These are phyloP conservation scores for Alethe diademata DNA, from an alignment of 2,113 vertebrate genomes.

Conservation along the genomic window DNA sequence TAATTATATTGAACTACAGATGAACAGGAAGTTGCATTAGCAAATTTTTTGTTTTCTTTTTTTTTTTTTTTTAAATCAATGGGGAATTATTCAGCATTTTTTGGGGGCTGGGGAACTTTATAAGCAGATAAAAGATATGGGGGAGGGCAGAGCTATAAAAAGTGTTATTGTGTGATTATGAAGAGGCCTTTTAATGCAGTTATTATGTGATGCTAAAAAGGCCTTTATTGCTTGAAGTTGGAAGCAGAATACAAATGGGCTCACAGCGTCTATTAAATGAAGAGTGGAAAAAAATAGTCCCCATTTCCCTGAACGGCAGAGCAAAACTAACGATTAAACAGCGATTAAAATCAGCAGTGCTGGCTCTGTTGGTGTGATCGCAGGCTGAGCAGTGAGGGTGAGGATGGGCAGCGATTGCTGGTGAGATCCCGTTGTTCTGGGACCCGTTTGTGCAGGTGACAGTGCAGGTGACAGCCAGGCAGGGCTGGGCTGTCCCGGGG, in stretches of 20 bases:
- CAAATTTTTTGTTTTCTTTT: neutral
- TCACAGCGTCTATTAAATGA: slow-evolving; percentile 38
- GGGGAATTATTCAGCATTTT: slow-evolving; percentile 53
- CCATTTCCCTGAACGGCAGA: neutral
- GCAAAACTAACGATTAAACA: slow-evolving; percentile 29
- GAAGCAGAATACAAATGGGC: slow-evolving; percentile 57
- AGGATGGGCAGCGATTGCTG: neutral
- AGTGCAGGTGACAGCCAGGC: neutral
- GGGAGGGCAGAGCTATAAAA: slow-evolving; percentile 56
- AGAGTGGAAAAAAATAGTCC: slow-evolving; percentile 29
- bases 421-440: neutral
- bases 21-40: slow-evolving; percentile 56
- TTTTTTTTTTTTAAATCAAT: slow-evolving; percentile 52
- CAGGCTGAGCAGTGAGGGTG: neutral
- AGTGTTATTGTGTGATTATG: slow-evolving; percentile 59
- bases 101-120: slow-evolving; percentile 26
- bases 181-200: slow-evolving; percentile 64
- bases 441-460: neutral
- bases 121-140: slow-evolving; percentile 26
- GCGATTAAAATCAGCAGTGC: neutral
- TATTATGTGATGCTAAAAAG: slow-evolving; percentile 66
- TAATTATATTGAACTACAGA: slow-evolving; percentile 66
- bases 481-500: neutral
- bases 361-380: neutral
- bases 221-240: slow-evolving; percentile 59